Base-by-base conservation (phyloP, 1,140 invertebrate species). In the Panagrolaimus sp. region DNA sequence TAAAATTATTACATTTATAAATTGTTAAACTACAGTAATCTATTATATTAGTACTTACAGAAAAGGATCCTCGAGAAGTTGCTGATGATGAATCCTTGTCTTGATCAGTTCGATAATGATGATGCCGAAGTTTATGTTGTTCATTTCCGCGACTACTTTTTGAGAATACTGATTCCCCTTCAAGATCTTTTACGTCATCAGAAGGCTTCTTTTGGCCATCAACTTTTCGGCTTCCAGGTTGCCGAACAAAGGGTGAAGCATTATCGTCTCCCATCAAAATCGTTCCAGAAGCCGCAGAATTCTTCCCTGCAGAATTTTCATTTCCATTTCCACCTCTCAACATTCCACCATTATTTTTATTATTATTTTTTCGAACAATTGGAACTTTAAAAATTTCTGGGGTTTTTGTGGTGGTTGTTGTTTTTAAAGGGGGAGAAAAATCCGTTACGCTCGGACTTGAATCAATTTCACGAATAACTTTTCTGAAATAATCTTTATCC, bases 261-360 rank as follows among this genome's bases (percentile, higher is more conserved):
- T 58, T 10, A 21, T 58, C 52, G 5, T 21, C 32, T 7, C 32
- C 32, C 32, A 38, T 38, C 7, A 38, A 38, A 38, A 38, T 38
- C 2, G 32, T 4, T 4, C 32, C 32, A 38, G 32, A 38, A 4
- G 32, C 32, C 7, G 32, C 32, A 38, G 32, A 38, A 38, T 2
- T 4, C 32, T 2, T 38, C 7, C 7, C 7, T 38, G 32, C 32
- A 38, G 32, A 38, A 58, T 58, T 58, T 21, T 12, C 28, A 26
- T 28, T 21, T 12, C 52, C 52, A 2, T 26, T 12, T 12, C 52
- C 52, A 24, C 52, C 52, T 10, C 52, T 21, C 14, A 28, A 21
- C 52, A 58, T 58, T 21, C 52, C 52, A 58, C 28, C 52, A 58
- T 26, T 58, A 58, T 58, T 14, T 21, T 21, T 26, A 21, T 28